Evolutionary conservation across 2,113 vertebrate genomes (phyloP).

Genomic region (Barbus barbus): DNA sequence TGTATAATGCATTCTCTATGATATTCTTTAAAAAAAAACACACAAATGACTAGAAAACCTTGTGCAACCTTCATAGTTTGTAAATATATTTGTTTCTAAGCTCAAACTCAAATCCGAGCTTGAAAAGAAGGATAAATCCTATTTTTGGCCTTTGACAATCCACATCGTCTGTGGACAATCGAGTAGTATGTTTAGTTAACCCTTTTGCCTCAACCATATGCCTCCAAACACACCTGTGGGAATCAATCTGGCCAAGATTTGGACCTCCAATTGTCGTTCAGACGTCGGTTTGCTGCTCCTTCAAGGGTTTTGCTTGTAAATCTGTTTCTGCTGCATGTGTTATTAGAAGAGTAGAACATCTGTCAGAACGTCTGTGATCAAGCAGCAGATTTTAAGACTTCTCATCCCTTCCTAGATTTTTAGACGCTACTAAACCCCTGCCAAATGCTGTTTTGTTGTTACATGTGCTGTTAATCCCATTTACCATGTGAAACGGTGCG

Average conservation of each 20-base stretch:
- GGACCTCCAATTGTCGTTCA: neutral
- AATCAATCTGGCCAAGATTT: neutral
- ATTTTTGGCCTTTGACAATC: neutral
- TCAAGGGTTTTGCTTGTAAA: conserved; percentile 2
- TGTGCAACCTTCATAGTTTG: too few species aligned
- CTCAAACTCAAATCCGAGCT: neutral
- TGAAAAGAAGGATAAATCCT: neutral
- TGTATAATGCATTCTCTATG: too few species aligned
- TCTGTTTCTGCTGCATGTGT: neutral
- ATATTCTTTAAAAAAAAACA: neutral
- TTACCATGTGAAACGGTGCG: neutral
- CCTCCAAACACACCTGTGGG: neutral
- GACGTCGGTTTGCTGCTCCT: neutral
- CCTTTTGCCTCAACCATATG: neutral
- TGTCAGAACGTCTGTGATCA: conserved; percentile 2
- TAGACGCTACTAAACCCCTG: neutral
- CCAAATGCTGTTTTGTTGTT: neutral
- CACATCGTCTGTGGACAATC: neutral
- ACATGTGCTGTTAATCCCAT: conserved; percentile 8
- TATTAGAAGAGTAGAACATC: neutral
- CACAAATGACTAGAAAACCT: neutral
- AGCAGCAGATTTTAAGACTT: neutral
- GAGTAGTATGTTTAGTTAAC: neutral
- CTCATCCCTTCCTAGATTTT: neutral
- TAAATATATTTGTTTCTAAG: neutral